Percentiles rank a stretch among this genome's conserved stretches.
phyloP scores from a whole-genome alignment of 2,113 vertebrate species.

The Azemiops feae region DNA sequence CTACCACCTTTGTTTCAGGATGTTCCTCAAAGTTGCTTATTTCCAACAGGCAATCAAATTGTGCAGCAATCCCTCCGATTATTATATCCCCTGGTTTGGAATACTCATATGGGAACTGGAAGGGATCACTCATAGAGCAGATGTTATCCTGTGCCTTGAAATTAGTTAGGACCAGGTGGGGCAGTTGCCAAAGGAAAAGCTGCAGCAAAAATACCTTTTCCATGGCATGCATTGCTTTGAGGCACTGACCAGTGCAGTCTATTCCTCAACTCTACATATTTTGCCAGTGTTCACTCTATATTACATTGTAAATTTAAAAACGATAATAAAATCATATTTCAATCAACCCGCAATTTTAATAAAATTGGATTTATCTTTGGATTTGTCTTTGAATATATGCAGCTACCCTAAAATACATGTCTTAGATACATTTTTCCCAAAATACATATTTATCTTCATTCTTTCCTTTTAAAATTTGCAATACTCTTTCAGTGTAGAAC shows the following conservation, averaged over 20 bases:
- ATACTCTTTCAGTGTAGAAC: not conserved
- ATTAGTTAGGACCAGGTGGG: not conserved
- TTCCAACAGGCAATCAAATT: not conserved
- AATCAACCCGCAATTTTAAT: not conserved
- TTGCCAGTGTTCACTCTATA: not conserved
- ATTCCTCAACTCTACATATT: not conserved
- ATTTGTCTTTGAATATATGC: not conserved
- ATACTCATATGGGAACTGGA: not conserved
- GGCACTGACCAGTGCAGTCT: not conserved
- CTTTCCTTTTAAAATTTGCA: not conserved
- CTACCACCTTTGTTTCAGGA: not conserved
- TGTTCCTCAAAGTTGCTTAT: not conserved
- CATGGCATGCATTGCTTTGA: not conserved
- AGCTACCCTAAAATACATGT: not conserved
- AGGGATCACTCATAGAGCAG: not conserved
- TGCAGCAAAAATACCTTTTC: not conserved
- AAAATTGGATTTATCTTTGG: not conserved
- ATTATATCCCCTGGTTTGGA: not conserved
- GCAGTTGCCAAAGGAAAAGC: not conserved
- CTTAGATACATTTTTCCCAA: not conserved
- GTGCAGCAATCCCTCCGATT: not conserved
- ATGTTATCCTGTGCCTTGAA: not conserved
- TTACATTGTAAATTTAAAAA: not conserved
- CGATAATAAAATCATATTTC: not conserved
- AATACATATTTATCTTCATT: not conserved